Conservation (phyloP, 2,113 vertebrate species). For the Spermophilus dauricus region DNA sequence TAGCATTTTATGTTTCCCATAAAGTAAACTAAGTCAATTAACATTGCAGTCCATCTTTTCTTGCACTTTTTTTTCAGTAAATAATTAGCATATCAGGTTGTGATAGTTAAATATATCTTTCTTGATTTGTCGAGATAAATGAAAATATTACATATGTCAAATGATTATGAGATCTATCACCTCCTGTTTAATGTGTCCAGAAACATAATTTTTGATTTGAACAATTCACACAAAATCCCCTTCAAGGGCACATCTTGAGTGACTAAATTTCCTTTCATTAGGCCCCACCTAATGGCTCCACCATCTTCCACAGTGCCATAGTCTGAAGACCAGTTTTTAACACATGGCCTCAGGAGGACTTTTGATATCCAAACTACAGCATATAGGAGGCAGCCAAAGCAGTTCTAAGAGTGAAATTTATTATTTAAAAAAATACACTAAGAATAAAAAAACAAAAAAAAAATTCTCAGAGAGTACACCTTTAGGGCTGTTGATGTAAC, state of each 20-base stretch:
- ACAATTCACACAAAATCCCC: constrained; percentile 43
- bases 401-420: not conserved
- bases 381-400: not conserved
- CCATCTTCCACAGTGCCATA: not conserved
- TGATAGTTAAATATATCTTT: constrained; percentile 33
- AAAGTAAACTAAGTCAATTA: not conserved
- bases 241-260: not conserved
- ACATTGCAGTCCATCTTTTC: no score
- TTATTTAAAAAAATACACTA: not conserved
- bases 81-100: not conserved
- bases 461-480: no score
- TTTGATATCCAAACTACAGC: not conserved
- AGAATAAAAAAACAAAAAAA: not conserved
- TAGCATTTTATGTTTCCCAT: not conserved
- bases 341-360: not conserved
- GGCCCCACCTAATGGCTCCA: not conserved
- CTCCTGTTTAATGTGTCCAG: constrained; percentile 61
- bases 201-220: constrained; percentile 69
- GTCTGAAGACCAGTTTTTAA: not conserved
- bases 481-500: no score
- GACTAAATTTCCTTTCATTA: not conserved
- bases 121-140: constrained; percentile 59
- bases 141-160: constrained; percentile 60
- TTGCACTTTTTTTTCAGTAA: not conserved
- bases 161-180: constrained; percentile 57